Evolutionary conservation across 2,888 invertebrate species (phyloP), one percentile per base, ranked within the genome.

Genomic region (Seira musarum): DNA sequence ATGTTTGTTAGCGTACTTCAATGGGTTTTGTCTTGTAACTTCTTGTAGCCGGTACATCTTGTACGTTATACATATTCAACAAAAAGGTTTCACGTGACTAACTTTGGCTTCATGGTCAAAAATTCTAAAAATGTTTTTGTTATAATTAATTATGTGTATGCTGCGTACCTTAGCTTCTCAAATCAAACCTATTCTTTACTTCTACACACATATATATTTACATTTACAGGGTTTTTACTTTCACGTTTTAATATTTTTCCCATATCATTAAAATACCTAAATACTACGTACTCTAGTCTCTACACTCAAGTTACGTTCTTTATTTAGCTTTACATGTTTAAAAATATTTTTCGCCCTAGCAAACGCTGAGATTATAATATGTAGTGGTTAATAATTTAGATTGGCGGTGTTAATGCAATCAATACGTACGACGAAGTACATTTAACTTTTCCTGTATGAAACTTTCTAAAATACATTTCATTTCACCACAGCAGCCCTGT

Each of bases 81-180:
- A n/a, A 60, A 60, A 57, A 73, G 66, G 53, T 65, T 61, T 67
- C 35, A 67, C 66, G 49, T 76, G 75, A 68, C 75, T 76, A 76
- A 68, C 68, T 76, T 76, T 76, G 75, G 75, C 75, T 76, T 24
- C 6, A 61, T 61, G 2, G 5, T 61, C 61, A 61, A 22, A 35
- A 70, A 70, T 69, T 49, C 69, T 61, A 46, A 68, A 17, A 30
- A 30, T 22, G 17, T 61, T 60, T 60, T 24, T 61, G 35, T 10
- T 5, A 35, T n/a, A n/a, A n/a, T n/a, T n/a, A n/a, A n/a, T n/a
- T n/a, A n/a, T n/a, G n/a, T n/a, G n/a, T n/a, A n/a, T n/a, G n/a
- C n/a, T n/a, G n/a, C n/a, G n/a, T n/a, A n/a, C n/a, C n/a, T n/a
- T n/a, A n/a, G n/a, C n/a, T n/a, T n/a, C n/a, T n/a, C n/a, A n/a